phyloP scores from a whole-genome alignment of 1,140 invertebrate species.

The Drosophila erecta region DNA sequence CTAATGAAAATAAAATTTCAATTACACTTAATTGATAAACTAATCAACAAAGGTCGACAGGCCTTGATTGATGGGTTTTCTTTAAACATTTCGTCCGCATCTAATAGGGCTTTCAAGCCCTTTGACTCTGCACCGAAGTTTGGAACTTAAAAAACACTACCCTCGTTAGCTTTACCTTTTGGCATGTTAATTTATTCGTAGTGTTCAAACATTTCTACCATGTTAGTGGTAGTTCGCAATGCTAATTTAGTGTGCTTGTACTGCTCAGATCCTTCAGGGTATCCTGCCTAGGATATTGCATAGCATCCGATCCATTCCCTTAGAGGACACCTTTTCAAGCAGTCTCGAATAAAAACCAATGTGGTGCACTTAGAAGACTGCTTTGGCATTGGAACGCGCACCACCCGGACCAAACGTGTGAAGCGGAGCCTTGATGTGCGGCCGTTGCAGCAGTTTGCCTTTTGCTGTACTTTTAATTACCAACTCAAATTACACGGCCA shows the following conservation, averaged over 20 bases:
- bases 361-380: constrained; percentile 18
- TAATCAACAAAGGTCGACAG: constrained; percentile 48
- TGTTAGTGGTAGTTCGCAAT: too few species aligned
- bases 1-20: constrained; percentile 72
- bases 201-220: too few species aligned
- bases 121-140: too few species aligned
- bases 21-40: constrained; percentile 74
- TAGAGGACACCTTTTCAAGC: background rate
- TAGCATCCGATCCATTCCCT: background rate
- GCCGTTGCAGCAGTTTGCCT: constrained; percentile 55
- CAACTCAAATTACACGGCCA: constrained; percentile 73
- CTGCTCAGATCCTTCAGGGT: too few species aligned
- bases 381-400: constrained; percentile 2
- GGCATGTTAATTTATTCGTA: too few species aligned
- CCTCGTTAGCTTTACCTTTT: too few species aligned
- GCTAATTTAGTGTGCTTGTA: too few species aligned
- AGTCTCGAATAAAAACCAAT: constrained; percentile 26
- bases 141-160: background rate
- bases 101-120: constrained; percentile 4
- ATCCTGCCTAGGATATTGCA: too few species aligned
- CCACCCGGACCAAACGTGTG: constrained; percentile 27
- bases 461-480: constrained; percentile 81
- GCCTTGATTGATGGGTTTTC: constrained; percentile 57
- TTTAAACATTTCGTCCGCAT: background rate
- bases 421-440: constrained; percentile 63